Evolutionary conservation across 2,888 invertebrate species (phyloP), one percentile per base, ranked within the genome.

Genomic region (Campoplex capitator): DNA sequence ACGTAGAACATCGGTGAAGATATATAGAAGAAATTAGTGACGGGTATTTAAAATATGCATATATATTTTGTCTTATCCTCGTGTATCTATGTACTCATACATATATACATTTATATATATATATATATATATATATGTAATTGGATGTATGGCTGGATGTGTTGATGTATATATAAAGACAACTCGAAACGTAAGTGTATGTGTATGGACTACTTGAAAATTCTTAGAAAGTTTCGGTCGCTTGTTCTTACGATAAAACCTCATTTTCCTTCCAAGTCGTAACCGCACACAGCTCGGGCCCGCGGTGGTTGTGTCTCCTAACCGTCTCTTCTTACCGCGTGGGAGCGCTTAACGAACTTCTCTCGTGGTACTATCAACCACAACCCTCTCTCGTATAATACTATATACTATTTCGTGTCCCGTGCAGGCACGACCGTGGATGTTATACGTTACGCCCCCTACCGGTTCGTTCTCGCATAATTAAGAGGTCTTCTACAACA

Each of bases 401-500:
- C 38, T 68, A 78, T 87, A 83, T 80, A 80, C 78, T 87, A 87
- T 87, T 87, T 80, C 84, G 87, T 73, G 87, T 87, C 87, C 83
- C 83, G 85, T 79, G 85, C 87, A 87, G 82, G 75, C 84, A 51
- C 76, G 45, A 70, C 67, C 62, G 68, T 75, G 42, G 45, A 45
- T 71, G 76, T 81, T 67, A 73, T 80, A 80, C 76, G 71, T 73
- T 74, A 84, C 51, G 35, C 75, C 76, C 67, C 76, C 80, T 83
- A 16, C 76, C 83, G 51, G 68, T 84, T 84, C 68, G 74, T 83
- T 87, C 84, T 87, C 82, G 87, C 83, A 87, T 87, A 87, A 87
- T 87, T 87, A 87, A 87, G 87, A 87, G 87, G 87, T 85, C 87
- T 87, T 58, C 84, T 83, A 71, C 84, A 82, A 84, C 84, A 82